Base-by-base conservation (phyloP, 1,140 invertebrate genomes). In the Eueides isabella region DNA sequence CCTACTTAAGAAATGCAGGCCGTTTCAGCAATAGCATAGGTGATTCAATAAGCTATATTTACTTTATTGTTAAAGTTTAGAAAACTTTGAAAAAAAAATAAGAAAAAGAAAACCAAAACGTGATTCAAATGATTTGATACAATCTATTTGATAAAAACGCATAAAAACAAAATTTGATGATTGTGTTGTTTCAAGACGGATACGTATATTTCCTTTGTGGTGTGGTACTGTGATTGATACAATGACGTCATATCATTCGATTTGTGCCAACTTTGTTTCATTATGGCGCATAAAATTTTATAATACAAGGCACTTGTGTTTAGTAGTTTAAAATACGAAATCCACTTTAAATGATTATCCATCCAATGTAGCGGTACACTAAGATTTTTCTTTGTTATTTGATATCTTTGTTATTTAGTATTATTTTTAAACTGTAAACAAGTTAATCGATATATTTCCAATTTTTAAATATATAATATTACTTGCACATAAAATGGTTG, bases 1-100 rank as follows among this genome's bases (percentile, higher is more conserved):
- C 98, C 2, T 99, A 99, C 92, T 94, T 99, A 48, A 95, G 98
- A 68, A 98, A 97, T 87, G 96, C 97, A n/a, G 98, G 98, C 76
- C 94, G 97, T 85, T 99, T 99, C 92, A 96, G 96, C 80, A 96
- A 96, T 80, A 94, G 95, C 76, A 98, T 97, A 77, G 97, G 97
- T 95, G 94, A 94, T 84, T 74, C 74, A n/a, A 29, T 29, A 28
- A 66, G 3, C 1, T 55, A 55, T 55, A 55, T 9, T 48, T 55
- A 1, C 48, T 26, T 55, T 3, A 23, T 23, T 55, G 11, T 55
- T 55, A 48, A 2, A 5, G 19, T 48, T 2, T 48, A 48, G 23
- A 0, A 44, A 11, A 1, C 6, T 48, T 48, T 48, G 19, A 7
- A 48, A 48, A 26, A 26, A 26, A 11, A 11, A 55, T 55, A 11